Base-by-base conservation (phyloP, 2,888 invertebrate species). In the Glyphotaelius pellucidus region DNA sequence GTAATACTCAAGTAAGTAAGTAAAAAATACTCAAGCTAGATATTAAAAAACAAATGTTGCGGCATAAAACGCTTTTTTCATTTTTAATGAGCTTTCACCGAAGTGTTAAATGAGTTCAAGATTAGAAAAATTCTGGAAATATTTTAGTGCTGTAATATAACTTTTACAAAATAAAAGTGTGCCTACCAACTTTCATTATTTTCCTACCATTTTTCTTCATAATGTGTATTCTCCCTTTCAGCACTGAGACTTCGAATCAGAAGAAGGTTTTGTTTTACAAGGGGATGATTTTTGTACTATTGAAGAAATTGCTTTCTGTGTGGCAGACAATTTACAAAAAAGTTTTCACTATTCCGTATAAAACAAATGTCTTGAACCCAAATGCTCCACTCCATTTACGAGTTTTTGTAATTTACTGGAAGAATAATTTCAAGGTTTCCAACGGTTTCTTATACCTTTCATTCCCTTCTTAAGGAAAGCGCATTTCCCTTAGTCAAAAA, bases 381-480 rank as follows among this genome's bases (percentile, higher is more conserved):
- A 67, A 5, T 67, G 25, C 52, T 67, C 52, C 52, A 67, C 52
- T 7, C 52, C 14, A 4, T 67, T 1, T 5, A 67, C 52, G 25
- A 67, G 52, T 19, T 67, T 19, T 19, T 67, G 0, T 67, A 67
- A 67, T 67, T 67, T 67, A 67, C 19, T 25, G 25, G 7, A 67
- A 5, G 19, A 25, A 83, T 83, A 67, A 35, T 83, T 83, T 83
- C 19, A 31, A 30, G 35, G 32, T 42, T 42, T n/a, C 35, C 11
- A n/a, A 25, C 85, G 67, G 86, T 38, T 85, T 91, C 90, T 79
- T 85, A n/a, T 80, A 35, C 52, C 42, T 91, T 80, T 91, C 80
- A 86, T 19, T 85, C 86, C 86, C 85, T 87, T 38, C 35, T 80
- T 86, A 86, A 80, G 52, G 19, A 38, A 86, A 47, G 47, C 87